phyloP scores from a whole-genome alignment of 2,797 vertebrate species.

The Sphenodon punctatus region DNA sequence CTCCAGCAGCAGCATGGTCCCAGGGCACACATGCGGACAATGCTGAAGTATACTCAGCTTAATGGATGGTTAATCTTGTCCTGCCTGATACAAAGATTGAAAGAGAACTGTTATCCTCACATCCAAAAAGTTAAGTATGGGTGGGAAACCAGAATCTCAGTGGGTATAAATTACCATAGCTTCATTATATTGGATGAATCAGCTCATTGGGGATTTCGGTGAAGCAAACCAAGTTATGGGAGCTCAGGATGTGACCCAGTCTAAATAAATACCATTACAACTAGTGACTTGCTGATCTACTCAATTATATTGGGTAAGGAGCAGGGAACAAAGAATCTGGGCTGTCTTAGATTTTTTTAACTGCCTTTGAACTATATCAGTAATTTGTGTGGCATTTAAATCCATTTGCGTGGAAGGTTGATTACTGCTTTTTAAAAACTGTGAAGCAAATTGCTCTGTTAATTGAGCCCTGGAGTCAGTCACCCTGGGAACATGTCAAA shows the following conservation, averaged over 20 bases:
- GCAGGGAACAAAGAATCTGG: background rate
- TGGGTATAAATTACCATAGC: background rate
- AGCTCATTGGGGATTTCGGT: background rate
- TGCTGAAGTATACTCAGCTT: too few relatives aligned
- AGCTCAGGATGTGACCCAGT: background rate
- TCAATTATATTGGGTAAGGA: background rate
- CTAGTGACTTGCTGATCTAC: background rate
- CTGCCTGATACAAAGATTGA: background rate
- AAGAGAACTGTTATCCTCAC: rapidly evolving
- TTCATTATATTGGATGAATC: background rate
- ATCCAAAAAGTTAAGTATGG: background rate
- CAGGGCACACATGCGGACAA: too few relatives aligned
- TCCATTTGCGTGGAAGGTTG: background rate
- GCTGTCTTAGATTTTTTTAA: background rate
- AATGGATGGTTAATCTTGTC: too few relatives aligned
- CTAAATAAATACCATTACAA: background rate
- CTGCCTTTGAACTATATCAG: background rate
- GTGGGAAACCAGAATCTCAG: background rate
- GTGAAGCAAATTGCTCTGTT: background rate
- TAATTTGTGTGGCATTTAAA: background rate
- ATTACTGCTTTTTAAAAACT: background rate
- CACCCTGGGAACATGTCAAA: background rate
- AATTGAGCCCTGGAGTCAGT: background rate
- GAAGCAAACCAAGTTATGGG: background rate
- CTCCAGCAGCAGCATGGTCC: too few relatives aligned